Percentiles rank a stretch among this genome's conserved stretches.
Evolutionary conservation across 2,113 vertebrate species (phyloP).

Genomic region (Corythoichthys intestinalis): DNA sequence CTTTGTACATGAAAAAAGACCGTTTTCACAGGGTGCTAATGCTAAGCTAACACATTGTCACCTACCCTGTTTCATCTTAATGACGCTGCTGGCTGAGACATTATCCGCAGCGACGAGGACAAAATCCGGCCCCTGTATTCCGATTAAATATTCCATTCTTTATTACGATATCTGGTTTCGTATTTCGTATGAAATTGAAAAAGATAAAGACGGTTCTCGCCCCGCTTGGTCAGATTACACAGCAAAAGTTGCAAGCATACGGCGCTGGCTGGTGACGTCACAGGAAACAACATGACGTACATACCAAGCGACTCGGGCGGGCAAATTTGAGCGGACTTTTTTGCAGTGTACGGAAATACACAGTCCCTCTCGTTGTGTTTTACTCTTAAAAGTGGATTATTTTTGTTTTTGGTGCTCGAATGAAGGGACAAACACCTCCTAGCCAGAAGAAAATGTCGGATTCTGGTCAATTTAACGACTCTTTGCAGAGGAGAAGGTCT

Average conservation of each 20-base stretch:
- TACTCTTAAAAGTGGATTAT: rapidly evolving
- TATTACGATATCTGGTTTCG: rapidly evolving
- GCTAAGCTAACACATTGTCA: constrained; percentile 57
- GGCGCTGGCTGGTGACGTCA: constrained; percentile 57
- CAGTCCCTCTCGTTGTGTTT: background rate
- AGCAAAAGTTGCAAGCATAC: constrained; percentile 66
- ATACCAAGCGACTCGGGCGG: constrained; percentile 46
- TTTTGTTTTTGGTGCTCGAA: background rate
- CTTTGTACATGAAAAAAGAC: background rate
- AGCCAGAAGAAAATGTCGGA: constrained; percentile 15
- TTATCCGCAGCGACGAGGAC: constrained; percentile 90
- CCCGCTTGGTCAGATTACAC: constrained; percentile 66
- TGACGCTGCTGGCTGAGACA: constrained; percentile 87
- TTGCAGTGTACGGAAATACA: background rate
- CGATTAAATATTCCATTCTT: constrained; percentile 91
- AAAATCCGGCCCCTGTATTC: constrained; percentile 90
- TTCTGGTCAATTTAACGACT: background rate
- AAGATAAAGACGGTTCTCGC: background rate
- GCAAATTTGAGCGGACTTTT: constrained; percentile 36
- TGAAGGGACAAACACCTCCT: constrained; percentile 1
- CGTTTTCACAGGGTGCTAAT: constrained; percentile 18
- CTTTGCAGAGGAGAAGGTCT: constrained; percentile 55
- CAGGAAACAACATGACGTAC: background rate
- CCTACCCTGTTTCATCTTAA: constrained; percentile 95
- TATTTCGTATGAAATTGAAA: background rate